These are phyloP conservation scores for Metellina segmentata DNA, from an alignment of 2,888 invertebrate species.

Conservation along the genomic window DNA sequence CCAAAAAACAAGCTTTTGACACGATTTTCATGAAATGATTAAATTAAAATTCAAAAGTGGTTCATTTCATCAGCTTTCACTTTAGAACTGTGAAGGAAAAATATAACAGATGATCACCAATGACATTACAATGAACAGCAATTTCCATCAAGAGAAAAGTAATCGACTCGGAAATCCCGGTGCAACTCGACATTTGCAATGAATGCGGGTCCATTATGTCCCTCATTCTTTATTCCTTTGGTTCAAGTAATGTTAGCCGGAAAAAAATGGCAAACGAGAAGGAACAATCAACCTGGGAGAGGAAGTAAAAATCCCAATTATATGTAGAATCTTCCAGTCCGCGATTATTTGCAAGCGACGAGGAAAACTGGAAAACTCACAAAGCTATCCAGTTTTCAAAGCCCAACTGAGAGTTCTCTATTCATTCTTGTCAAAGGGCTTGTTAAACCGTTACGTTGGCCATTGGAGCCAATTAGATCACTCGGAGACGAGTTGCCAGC, in stretches of 20 bases:
- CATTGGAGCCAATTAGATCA: neutral
- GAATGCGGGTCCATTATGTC: neutral
- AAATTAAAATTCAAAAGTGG: too few relatives aligned
- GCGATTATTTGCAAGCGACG: neutral
- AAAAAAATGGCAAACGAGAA: neutral
- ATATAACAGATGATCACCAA: too few relatives aligned
- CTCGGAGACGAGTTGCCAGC: neutral
- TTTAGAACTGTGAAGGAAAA: too few relatives aligned
- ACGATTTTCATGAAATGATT: too few relatives aligned
- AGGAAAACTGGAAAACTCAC: neutral
- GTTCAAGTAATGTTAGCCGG: neutral
- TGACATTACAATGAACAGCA: too few relatives aligned
- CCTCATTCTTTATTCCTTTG: neutral
- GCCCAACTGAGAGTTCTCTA: neutral
- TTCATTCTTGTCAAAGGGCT: neutral
- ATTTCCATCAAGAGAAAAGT: too few relatives aligned
- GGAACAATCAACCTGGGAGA: slow-evolving; percentile 20
- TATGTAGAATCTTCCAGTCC: neutral
- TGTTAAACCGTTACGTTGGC: neutral
- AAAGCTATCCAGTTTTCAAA: neutral
- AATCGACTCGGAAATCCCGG: neutral
- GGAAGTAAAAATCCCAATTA: slow-evolving; percentile 38
- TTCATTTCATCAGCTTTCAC: too few relatives aligned
- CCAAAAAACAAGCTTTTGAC: too few relatives aligned
- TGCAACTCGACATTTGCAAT: neutral